Conservation (phyloP, 1,140 invertebrate species). For the Hyposmocoma kahamanoa region DNA sequence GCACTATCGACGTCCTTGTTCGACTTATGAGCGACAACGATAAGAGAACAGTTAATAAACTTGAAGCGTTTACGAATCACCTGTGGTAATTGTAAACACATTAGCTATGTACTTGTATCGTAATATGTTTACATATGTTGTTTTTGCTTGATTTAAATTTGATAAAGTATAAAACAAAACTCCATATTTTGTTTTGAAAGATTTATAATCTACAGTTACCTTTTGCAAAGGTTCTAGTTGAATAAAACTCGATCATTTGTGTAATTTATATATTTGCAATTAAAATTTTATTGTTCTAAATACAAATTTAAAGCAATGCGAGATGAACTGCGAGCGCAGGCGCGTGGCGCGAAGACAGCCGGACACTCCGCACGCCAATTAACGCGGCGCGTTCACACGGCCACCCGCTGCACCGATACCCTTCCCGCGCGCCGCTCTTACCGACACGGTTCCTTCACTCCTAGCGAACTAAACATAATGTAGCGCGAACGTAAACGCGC, state of each 20-base stretch:
- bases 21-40: constrained; percentile 42
- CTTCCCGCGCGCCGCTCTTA: constrained; percentile 25
- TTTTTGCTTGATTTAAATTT: no score
- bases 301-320: constrained; percentile 38
- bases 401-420: constrained; percentile 22
- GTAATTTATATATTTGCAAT: constrained; percentile 8
- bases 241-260: background rate
- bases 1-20: constrained; percentile 47
- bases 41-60: constrained; percentile 30
- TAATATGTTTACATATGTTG: no score
- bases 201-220: no score
- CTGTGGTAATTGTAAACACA: no score
- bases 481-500: constrained; percentile 35
- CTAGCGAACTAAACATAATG: background rate
- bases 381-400: constrained; percentile 60
- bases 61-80: no score
- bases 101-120: no score
- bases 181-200: no score
- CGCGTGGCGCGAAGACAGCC: constrained; percentile 57
- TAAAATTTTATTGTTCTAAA: constrained; percentile 42
- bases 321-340: constrained; percentile 33
- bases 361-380: constrained; percentile 58
- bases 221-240: no score
- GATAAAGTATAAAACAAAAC: no score
- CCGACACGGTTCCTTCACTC: background rate